A percentile compares a stretch with the other conserved stretches of the same genome.
Evolutionary conservation across 2,888 invertebrate genomes (phyloP).

Genomic region (Machimus rusticus): DNA sequence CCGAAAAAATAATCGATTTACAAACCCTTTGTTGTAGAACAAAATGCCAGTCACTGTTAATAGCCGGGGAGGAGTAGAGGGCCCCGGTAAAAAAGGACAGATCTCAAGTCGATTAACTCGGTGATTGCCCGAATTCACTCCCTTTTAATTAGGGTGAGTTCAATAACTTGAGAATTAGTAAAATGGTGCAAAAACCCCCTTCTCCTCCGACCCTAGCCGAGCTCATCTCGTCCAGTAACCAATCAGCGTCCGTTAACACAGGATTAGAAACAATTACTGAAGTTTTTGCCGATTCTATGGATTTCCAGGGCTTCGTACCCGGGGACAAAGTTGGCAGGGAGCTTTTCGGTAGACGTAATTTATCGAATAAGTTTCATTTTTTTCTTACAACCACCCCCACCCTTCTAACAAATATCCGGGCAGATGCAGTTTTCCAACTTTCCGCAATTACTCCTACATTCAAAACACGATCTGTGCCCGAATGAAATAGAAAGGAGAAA

Average conservation of each 20-base stretch:
- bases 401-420: not conserved
- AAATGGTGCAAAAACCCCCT: not conserved
- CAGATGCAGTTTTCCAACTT: not conserved
- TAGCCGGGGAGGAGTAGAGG: not conserved
- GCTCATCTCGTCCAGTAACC: not conserved
- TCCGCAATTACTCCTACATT: constrained; percentile 7
- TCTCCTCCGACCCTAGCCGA: not conserved
- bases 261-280: constrained; percentile 28
- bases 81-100: not conserved
- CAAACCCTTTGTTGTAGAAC: not conserved
- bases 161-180: not conserved
- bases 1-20: not conserved
- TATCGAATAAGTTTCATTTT: constrained; percentile 16
- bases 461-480: constrained; percentile 1
- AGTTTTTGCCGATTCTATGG: constrained; percentile 1
- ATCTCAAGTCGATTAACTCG: not conserved
- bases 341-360: not conserved
- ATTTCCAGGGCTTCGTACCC: not conserved
- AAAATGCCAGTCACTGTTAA: not conserved
- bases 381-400: not conserved
- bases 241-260: not conserved
- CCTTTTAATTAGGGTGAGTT: not conserved
- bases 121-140: not conserved
- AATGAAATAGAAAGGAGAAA: constrained; percentile 1
- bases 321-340: not conserved